These are phyloP conservation scores for Pollenia amentaria DNA, from an alignment of 2,888 invertebrate species.

Conservation along the genomic window DNA sequence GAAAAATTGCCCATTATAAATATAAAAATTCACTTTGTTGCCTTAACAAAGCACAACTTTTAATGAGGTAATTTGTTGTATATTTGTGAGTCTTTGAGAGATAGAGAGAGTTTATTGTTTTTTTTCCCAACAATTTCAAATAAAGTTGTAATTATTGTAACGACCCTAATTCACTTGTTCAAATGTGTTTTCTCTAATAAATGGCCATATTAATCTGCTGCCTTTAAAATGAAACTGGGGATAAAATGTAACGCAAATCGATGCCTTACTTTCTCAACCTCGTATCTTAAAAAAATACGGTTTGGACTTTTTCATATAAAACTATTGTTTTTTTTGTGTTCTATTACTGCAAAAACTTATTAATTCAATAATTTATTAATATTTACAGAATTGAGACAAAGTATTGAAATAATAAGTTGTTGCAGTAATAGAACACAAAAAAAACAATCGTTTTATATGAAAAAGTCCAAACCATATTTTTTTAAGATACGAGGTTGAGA, in stretches of 20 bases:
- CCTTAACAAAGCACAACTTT: slow-evolving; percentile 57
- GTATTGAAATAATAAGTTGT: too few relatives aligned
- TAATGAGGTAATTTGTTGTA: slow-evolving; percentile 71
- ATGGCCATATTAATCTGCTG: slow-evolving; percentile 57
- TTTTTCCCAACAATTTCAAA: slow-evolving; percentile 64
- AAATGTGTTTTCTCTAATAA: slow-evolving; percentile 62
- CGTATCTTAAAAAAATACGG: too few relatives aligned
- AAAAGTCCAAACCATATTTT: too few relatives aligned
- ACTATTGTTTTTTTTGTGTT: too few relatives aligned
- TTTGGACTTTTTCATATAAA: too few relatives aligned
- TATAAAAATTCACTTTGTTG: slow-evolving; percentile 49
- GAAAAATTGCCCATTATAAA: slow-evolving; percentile 68
- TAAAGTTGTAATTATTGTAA: slow-evolving; percentile 75
- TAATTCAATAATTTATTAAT: too few relatives aligned
- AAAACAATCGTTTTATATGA: too few relatives aligned
- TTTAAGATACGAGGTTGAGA: too few relatives aligned
- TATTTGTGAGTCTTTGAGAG: not conserved
- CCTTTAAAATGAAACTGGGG: slow-evolving; percentile 20
- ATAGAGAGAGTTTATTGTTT: not conserved
- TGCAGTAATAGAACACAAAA: too few relatives aligned
- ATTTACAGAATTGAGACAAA: too few relatives aligned
- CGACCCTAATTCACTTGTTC: slow-evolving; percentile 74
- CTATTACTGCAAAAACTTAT: too few relatives aligned
- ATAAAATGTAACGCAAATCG: not conserved
- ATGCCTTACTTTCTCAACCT: too few relatives aligned